Base-by-base conservation (phyloP, 2,797 vertebrate genomes). In the Hapalemur alaotrensis region DNA sequence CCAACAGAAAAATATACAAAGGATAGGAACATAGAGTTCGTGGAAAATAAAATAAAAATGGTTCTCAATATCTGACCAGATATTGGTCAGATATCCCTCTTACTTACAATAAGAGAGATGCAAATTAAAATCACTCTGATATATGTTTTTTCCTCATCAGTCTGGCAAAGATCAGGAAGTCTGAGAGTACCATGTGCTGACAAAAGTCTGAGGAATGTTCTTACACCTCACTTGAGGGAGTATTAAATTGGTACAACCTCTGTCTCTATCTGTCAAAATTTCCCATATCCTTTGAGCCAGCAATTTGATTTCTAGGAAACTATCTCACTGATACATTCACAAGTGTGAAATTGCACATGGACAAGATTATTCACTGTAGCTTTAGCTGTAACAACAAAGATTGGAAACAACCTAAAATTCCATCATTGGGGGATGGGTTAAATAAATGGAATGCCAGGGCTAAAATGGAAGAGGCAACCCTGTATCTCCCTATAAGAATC, bases 391-490 rank as follows among this genome's bases (percentile, higher is more conserved):
- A 97, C 91, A 94, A 96, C 94, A 96, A 96, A 96, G 91, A 75
- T 59, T 84, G 91, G 95, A 97, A 97, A 97, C 91, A 97, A 97
- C 93, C 96, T 97, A 97, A 97, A 96, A 91, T 96, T 95, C 89
- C 95, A 81, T 57, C 87, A 91, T 4, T 57, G 86, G 85, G 83
- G n/a, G 30, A 72, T 54, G 52, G 32, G 75, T 93, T 69, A 95
- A 78, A 78, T 38, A 94, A 78, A 94, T 50, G 57, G 88, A 93
- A 96, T 79, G 35, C 23, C 59, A 72, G 63, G 12, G 20, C 43
- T 84, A 35, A 59, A 76, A 43, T 86, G 90, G 95, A 98, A 57
- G 25, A 30, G 76, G 48, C 18, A 95, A 32, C 9, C 48, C 67
- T 90, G 1, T 41, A 18, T 72, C 41, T 72, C 78, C 52, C 4